phyloP scores from a whole-genome alignment of 2,888 invertebrate genomes.

The Piscicola geometra region DNA sequence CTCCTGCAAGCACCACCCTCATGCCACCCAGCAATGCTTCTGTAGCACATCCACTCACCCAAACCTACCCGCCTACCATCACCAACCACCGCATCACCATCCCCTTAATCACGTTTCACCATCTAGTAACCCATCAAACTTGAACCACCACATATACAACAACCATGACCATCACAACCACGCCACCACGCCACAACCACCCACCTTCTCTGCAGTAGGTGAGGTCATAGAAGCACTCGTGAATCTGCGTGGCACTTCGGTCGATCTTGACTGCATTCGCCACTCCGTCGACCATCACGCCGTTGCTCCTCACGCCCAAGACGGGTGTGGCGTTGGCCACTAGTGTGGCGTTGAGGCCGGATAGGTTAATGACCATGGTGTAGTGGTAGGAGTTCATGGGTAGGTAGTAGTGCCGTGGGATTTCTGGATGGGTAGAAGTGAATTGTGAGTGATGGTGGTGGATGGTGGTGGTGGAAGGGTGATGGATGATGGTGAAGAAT shows the following conservation, averaged over 20 bases:
- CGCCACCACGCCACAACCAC: neutral
- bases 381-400: slow-evolving; percentile 50
- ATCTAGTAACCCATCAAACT: too few species aligned
- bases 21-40: too few species aligned
- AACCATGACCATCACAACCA: too few species aligned
- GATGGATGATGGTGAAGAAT: neutral
- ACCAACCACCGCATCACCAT: neutral
- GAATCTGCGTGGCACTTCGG: slow-evolving; percentile 5
- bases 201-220: slow-evolving; percentile 28
- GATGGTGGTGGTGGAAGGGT: neutral
- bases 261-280: neutral
- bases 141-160: too few species aligned
- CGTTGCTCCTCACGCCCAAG: slow-evolving; percentile 47
- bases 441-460: neutral
- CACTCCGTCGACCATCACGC: slow-evolving; percentile 47
- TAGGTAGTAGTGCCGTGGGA: slow-evolving; percentile 48
- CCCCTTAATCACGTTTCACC: too few species aligned
- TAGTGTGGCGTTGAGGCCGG: slow-evolving; percentile 50
- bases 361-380: slow-evolving; percentile 48
- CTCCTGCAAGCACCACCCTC: too few species aligned
- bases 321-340: slow-evolving; percentile 44
- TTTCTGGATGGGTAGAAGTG: too few species aligned
- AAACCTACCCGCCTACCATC: neutral
- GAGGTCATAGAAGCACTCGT: slow-evolving; percentile 27
- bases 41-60: too few species aligned